Percentiles rank a stretch among this genome's conserved stretches.
These are phyloP conservation scores for Macaria notata DNA, from an alignment of 2,888 invertebrate genomes.

Conservation along the genomic window DNA sequence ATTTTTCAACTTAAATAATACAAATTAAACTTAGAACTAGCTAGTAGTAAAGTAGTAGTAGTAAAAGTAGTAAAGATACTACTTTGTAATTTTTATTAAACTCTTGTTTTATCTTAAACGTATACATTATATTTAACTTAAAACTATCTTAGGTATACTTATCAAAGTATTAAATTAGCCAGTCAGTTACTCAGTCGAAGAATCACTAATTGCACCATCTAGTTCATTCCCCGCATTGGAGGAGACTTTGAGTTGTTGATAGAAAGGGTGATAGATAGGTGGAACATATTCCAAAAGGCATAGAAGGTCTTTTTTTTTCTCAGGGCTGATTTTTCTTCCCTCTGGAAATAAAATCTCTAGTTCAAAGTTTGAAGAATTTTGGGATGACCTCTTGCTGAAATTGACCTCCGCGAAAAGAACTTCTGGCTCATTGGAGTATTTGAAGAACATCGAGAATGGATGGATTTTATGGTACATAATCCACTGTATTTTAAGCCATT, in stretches of 20 bases:
- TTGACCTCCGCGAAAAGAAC: slow-evolving; percentile 26
- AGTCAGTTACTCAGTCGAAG: slow-evolving; percentile 24
- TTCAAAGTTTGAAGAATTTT: slow-evolving; percentile 17
- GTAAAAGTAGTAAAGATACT: slow-evolving; percentile 1
- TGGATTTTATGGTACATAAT: slow-evolving; percentile 25
- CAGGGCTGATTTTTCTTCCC: slow-evolving; percentile 18
- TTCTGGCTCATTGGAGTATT: slow-evolving; percentile 30
- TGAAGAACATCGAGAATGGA: slow-evolving; percentile 25
- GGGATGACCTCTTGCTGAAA: slow-evolving; percentile 24
- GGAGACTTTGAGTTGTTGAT: slow-evolving; percentile 2
- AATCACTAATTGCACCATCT: slow-evolving; percentile 13
- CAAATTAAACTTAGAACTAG: slow-evolving; percentile 7
- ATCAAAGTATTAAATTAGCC: slow-evolving; percentile 24
- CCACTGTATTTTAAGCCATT: slow-evolving; percentile 28
- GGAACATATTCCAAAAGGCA: slow-evolving; percentile 18
- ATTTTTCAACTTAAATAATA: slow-evolving; percentile 3
- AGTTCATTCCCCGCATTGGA: slow-evolving; percentile 3
- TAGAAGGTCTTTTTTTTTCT: slow-evolving; percentile 17
- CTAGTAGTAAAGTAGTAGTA: background rate
- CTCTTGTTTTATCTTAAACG: slow-evolving; percentile 3
- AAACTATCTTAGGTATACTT: background rate
- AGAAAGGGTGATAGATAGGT: slow-evolving; percentile 8
- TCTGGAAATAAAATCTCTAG: slow-evolving; percentile 25
- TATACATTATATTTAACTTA: slow-evolving; percentile 3
- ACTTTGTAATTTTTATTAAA: slow-evolving; percentile 5